Percentiles rank a stretch among this genome's conserved stretches.
These are phyloP conservation scores for Bufo bufo DNA, from an alignment of 2,113 vertebrate species.

Conservation along the genomic window DNA sequence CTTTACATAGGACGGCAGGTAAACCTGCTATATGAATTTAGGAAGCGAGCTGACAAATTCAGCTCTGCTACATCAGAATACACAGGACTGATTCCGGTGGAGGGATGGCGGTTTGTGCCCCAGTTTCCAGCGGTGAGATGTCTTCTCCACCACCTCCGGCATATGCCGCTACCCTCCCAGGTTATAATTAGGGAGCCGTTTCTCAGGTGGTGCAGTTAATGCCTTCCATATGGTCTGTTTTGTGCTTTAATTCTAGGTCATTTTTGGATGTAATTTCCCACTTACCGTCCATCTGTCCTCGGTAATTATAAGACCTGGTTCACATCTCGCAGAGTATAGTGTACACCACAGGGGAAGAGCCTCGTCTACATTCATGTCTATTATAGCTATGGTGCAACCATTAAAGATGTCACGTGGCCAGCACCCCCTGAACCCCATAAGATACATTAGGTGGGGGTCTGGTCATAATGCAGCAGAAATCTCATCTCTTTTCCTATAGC, in stretches of 20 bases:
- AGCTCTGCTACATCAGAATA: neutral
- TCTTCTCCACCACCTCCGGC: neutral
- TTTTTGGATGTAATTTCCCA: conserved; percentile 42
- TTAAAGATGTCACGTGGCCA: no score
- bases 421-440: no score
- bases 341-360: no score
- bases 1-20: no score
- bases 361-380: no score
- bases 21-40: no score
- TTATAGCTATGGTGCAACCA: no score
- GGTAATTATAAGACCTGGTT: conserved; percentile 4
- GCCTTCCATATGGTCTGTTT: conserved; percentile 27
- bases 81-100: neutral
- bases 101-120: neutral
- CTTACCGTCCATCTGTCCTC: conserved; percentile 43
- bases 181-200: conserved; percentile 41
- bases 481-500: no score
- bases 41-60: neutral
- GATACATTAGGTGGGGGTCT: no score
- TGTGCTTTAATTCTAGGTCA: conserved; percentile 32
- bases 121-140: neutral
- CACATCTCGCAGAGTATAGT: neutral
- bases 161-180: conserved; percentile 11
- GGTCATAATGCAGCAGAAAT: no score
- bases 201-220: conserved; percentile 30